A percentile compares a stretch with the other conserved stretches of the same genome.
Conservation (phyloP, 2,888 invertebrate species). For the Lordiphosa fenestrarum region DNA sequence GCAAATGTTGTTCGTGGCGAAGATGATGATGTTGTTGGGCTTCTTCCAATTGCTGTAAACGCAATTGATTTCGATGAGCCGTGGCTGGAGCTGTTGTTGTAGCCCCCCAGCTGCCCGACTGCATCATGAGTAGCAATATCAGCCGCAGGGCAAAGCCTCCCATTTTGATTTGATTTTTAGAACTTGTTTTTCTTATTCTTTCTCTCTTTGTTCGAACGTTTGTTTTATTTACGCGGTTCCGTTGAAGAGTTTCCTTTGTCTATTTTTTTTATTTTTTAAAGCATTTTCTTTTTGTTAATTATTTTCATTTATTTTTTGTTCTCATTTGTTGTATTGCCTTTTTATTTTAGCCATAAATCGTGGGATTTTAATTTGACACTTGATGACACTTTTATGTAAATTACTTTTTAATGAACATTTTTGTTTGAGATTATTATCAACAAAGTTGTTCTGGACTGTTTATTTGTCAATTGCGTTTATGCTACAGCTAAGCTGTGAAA, state of each 20-base stretch:
- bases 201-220: constrained; percentile 4
- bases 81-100: constrained; percentile 15
- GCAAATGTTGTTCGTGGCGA: constrained; percentile 64
- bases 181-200: not conserved
- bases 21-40: constrained; percentile 55
- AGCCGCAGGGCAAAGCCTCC: constrained; percentile 35
- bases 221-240: constrained; percentile 1
- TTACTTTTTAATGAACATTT: constrained; percentile 1
- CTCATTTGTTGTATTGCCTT: not conserved
- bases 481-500: no score
- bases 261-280: constrained; percentile 1
- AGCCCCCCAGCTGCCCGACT: constrained; percentile 27
- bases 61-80: constrained; percentile 30
- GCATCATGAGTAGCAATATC: constrained; percentile 34
- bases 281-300: constrained; percentile 11
- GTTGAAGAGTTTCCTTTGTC: not conserved
- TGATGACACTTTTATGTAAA: constrained; percentile 11
- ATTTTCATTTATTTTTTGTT: constrained; percentile 2
- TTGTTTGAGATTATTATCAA: constrained; percentile 1
- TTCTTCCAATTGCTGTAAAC: constrained; percentile 33
- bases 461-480: not conserved
- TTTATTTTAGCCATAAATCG: constrained; percentile 5
- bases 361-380: constrained; percentile 7
- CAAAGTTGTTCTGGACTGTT: not conserved
- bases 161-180: constrained; percentile 4